Conservation (phyloP, 2,797 vertebrate genomes). For the Coendou prehensilis region DNA sequence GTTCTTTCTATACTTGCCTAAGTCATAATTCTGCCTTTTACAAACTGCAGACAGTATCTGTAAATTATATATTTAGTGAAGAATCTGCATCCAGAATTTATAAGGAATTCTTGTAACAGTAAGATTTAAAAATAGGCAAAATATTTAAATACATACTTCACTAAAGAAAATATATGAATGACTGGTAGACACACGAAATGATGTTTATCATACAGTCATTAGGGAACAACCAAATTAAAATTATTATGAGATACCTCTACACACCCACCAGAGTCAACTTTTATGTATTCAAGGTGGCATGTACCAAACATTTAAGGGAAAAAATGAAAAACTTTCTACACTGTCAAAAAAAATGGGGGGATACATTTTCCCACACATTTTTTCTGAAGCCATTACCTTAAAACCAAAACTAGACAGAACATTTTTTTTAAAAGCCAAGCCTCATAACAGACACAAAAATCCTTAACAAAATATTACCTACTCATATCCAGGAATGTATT, state of each 20-base stretch:
- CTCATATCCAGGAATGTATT: neutral
- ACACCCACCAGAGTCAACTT: neutral
- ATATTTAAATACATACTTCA: neutral
- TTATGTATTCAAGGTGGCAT: neutral
- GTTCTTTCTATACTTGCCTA: neutral
- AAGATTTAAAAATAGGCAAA: neutral
- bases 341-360: neutral
- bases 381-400: neutral
- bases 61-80: neutral
- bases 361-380: neutral
- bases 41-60: neutral
- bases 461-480: conserved; percentile 23
- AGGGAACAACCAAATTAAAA: neutral
- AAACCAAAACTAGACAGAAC: neutral
- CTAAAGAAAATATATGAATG: neutral
- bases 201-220: neutral
- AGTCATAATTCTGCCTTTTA: neutral
- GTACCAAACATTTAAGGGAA: neutral
- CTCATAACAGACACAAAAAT: neutral
- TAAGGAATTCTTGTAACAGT: neutral
- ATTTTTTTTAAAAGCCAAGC: neutral
- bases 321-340: neutral
- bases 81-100: neutral
- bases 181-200: neutral
- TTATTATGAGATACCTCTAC: neutral